Evolutionary conservation across 2,113 vertebrate species (phyloP), one percentile per base, ranked within the genome.

Genomic region (Bubo blakistoni): DNA sequence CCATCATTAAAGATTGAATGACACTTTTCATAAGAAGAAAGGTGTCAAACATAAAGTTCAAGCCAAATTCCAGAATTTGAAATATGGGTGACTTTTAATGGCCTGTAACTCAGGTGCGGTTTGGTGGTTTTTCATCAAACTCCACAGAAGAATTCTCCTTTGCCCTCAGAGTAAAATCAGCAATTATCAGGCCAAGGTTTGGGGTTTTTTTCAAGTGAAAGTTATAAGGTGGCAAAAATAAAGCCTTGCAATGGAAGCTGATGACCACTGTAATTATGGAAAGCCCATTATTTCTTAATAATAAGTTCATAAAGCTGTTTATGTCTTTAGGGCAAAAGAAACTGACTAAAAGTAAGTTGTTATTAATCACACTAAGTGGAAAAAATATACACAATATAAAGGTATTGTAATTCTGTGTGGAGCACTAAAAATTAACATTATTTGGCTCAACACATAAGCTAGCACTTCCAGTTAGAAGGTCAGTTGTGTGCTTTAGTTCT

Each of bases 41-140:
- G 58, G 83, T 69, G 86, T 90, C 73, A 94, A 91, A 80, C 1
- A 6, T 76, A 70, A 79, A 70, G 70, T 76, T 79, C 73, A 79
- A 94, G 78, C 86, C 84, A 95, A 96, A 92, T 90, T 94, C 78
- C 61, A 91, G 87, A 89, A 89, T 86, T 58, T 97, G 77, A 94
- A 94, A 91, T 90, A 87, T 70, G 26, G 26, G 32, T 91, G 66
- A 85, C 76, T 62, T 82, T 91, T 95, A 94, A 95, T 87, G 89
- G 62, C 6, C 51, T 89, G 66, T 93, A 82, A 91, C 78, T 90
- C 89, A 94, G 88, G 73, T 92, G 73, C 16, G 10, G 19, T 87
- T 96, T 80, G 30, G 81, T 92, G 76, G 46, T 15, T 94, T 95
- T 93, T 95, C 85, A 86, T 85, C 92, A 93, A 30, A 73, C 73